Base-by-base conservation (phyloP, 2,113 vertebrate genomes). In the Motacilla tschutschensis region DNA sequence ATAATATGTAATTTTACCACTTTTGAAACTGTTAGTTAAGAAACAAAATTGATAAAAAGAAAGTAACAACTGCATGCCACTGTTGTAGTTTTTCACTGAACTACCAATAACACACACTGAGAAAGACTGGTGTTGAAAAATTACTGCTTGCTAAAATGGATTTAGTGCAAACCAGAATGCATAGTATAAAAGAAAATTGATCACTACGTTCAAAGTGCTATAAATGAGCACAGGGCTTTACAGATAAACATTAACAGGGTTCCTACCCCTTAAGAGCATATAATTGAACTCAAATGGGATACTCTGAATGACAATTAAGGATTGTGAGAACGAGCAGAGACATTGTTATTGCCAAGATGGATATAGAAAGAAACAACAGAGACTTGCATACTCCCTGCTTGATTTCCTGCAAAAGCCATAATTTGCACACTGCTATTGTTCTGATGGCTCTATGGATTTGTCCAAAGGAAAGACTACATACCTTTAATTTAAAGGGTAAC, bases 251-350 rank as follows among this genome's bases (percentile, higher is more conserved):
- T 83, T 92, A 93, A 69, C 90, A 93, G 88, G 80, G 90, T 51
- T 93, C 85, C 93, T 92, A 94, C 51, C 47, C 85, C 78, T 83
- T 91, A 94, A 89, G 83, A 92, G 88, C 51, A 3, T 33, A 86
- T 92, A 94, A 95, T 89, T 93, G 88, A 93, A 88, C 90, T 91
- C 81, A 88, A 83, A 93, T 89, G 83, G 85, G 74, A 91, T 53
- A 79, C 55, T 79, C 47, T 54, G 66, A 89, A 85, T 40, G 50
- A 86, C 90, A 95, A 93, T 92, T 91, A 92, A 83, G 80, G 91
- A 79, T 92, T 88, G 83, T 76, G 83, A 91, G 83, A 94, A 88
- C 29, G 74, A 94, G 88, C 87, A 86, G 80, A 83, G 55, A 85
- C 85, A 90, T 88, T 92, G 75, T 86, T 92, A 90, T 28, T 82